phyloP scores from a whole-genome alignment of 2,797 vertebrate genomes.

The Sebastes minor region DNA sequence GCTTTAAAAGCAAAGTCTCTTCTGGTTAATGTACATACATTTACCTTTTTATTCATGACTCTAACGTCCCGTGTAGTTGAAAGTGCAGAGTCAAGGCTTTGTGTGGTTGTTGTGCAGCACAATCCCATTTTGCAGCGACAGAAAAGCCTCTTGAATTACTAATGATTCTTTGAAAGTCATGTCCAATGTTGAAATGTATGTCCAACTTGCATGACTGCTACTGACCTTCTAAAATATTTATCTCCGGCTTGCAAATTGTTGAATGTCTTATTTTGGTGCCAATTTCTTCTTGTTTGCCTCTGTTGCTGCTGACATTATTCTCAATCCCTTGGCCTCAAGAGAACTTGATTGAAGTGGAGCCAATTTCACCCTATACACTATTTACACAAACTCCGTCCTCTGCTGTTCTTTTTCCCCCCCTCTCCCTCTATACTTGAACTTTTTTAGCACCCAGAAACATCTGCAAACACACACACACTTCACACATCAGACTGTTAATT shows the following conservation, averaged over 20 bases:
- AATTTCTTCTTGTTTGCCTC: constrained; percentile 63
- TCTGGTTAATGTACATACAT: constrained; percentile 24
- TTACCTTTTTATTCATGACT: constrained; percentile 13
- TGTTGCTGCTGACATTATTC: constrained; percentile 63
- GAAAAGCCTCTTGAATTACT: constrained; percentile 56
- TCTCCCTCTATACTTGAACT: constrained; percentile 29
- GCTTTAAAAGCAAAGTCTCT: not conserved
- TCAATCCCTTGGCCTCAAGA: constrained; percentile 72
- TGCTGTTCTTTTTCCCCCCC: constrained; percentile 8
- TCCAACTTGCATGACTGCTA: constrained; percentile 64
- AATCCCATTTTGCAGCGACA: constrained; percentile 33
- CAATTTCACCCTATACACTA: constrained; percentile 76
- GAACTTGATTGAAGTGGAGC: constrained; percentile 79
- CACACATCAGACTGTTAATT: constrained; percentile 40
- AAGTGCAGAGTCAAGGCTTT: constrained; percentile 18
- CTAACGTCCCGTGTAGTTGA: not conserved
- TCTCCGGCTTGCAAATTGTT: constrained; percentile 68
- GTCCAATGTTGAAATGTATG: constrained; percentile 59
- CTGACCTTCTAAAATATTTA: constrained; percentile 78
- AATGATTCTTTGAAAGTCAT: constrained; percentile 59
- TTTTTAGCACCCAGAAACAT: constrained; percentile 45
- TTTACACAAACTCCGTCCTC: constrained; percentile 69
- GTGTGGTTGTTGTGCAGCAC: constrained; percentile 15
- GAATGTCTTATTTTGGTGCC: constrained; percentile 65
- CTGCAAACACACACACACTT: constrained; percentile 28